Evolutionary conservation across 1,140 invertebrate genomes (phyloP).

Genomic region (Agrilus planipennis): DNA sequence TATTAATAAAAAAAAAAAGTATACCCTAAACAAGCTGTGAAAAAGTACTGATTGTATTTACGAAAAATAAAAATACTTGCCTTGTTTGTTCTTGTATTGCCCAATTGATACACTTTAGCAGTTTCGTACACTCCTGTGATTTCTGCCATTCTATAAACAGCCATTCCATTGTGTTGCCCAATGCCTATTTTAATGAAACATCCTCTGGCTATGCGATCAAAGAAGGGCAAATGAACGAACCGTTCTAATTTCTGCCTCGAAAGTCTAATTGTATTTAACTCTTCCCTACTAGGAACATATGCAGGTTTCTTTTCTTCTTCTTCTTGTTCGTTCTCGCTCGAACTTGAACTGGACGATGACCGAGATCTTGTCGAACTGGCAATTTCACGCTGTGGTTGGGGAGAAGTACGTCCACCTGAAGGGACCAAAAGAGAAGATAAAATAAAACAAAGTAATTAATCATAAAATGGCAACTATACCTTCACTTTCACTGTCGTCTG

Average conservation of each 20-base stretch:
- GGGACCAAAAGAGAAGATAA: background rate
- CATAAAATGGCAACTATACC: conserved; percentile 30
- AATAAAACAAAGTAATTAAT: background rate
- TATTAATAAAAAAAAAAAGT: no score
- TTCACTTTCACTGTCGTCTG: conserved; percentile 82
- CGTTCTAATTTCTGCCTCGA: conserved; percentile 88
- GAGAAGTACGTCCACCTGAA: conserved; percentile 23
- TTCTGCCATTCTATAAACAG: conserved; percentile 91
- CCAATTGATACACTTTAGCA: conserved; percentile 84
- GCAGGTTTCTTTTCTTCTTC: conserved; percentile 28
- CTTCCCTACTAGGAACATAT: conserved; percentile 51
- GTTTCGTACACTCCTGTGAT: conserved; percentile 92
- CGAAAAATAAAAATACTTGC: conserved; percentile 25
- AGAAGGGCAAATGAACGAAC: conserved; percentile 94
- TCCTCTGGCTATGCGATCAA: conserved; percentile 76
- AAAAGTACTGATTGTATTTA: no score
- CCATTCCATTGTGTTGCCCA: conserved; percentile 72
- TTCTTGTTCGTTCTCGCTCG: conserved; percentile 37
- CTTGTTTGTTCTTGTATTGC: conserved; percentile 87
- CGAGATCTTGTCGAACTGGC: conserved; percentile 21
- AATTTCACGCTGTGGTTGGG: conserved; percentile 13
- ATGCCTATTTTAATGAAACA: conserved; percentile 96
- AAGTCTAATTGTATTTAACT: conserved; percentile 77
- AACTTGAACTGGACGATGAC: conserved; percentile 35
- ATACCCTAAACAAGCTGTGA: no score